Base-by-base conservation (phyloP, 2,113 vertebrate genomes). In the Xiphias gladius region DNA sequence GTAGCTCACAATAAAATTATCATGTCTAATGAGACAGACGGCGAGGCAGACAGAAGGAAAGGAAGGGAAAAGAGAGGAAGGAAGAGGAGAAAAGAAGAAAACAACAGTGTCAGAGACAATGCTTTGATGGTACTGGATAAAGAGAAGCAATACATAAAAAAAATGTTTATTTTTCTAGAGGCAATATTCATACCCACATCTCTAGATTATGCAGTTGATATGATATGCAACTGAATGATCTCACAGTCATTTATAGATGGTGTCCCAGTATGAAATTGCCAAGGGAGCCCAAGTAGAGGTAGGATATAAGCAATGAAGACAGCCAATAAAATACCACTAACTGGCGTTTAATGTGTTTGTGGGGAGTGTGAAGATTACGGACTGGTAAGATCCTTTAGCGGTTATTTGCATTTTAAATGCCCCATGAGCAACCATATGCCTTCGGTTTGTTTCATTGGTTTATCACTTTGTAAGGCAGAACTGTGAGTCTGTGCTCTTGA, bases 121-220 rank as follows among this genome's bases (percentile, higher is more conserved):
- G 43, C 48, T 13, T 12, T 58, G 28, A 39, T 70, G 28, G 41
- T 32, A 9, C 35, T 52, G 24, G 30, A 79, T 52, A 71, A 61
- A 75, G 19, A 46, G 32, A 75, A 11, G 19, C 2, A 55, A 73
- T 39, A 10, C 30, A 58, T 77, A 22, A 77, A 74, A 68, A 63
- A 50, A 37, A n/a, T 68, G 39, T 37, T 66, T 52, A 24, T 35
- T 46, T 50, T 52, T 69, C 17, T 37, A 14, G 50, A 75, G 58
- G 59, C 32, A 22, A 35, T 20, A 59, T 70, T 64, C 20, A 58
- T 61, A 43, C 9, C 7, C 41, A 71, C 13, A 71, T 75, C 9
- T 71, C 37, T 71, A 55, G 50, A 83, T 46, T 75, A 67, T n/a
- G 43, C 17, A 58, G 6, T 32, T 73, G 16, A 82, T 63, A 41